Conservation (phyloP, 2,113 vertebrate species). For the Platichthys flesus region DNA sequence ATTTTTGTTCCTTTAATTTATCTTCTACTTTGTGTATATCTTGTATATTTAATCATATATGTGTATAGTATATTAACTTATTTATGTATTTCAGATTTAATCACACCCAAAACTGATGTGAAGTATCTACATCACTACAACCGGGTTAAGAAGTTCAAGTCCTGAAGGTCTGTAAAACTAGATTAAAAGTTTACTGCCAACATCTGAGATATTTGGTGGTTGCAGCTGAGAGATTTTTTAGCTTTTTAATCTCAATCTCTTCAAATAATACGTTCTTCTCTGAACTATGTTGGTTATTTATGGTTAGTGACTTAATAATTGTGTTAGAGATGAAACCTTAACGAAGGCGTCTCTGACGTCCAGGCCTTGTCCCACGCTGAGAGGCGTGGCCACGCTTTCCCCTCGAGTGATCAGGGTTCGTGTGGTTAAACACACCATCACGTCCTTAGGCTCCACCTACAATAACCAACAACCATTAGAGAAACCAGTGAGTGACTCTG, state of each 20-base stretch:
- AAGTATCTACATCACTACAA: no score
- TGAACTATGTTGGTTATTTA: neutral
- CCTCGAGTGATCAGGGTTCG: conserved; percentile 95
- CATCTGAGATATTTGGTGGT: no score
- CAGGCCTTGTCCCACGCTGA: conserved; percentile 92
- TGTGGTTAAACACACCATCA: conserved; percentile 90
- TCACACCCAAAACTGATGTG: no score
- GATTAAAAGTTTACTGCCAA: no score
- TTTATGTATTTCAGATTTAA: no score
- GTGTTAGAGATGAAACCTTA: conserved; percentile 82
- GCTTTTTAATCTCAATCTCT: neutral
- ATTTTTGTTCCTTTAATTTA: no score
- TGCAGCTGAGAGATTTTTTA: no score
- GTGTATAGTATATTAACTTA: no score
- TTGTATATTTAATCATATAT: no score
- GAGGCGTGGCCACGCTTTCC: conserved; percentile 94
- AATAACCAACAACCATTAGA: neutral
- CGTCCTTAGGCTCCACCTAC: conserved; percentile 87
- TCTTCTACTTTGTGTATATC: no score
- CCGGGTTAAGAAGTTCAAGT: no score
- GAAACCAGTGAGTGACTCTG: neutral
- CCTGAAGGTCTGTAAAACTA: no score
- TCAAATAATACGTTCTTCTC: neutral
- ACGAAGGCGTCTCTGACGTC: conserved; percentile 97
- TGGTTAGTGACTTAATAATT: neutral